Evolutionary conservation across 2,888 invertebrate genomes (phyloP).

Genomic region (Adineta ricciae): DNA sequence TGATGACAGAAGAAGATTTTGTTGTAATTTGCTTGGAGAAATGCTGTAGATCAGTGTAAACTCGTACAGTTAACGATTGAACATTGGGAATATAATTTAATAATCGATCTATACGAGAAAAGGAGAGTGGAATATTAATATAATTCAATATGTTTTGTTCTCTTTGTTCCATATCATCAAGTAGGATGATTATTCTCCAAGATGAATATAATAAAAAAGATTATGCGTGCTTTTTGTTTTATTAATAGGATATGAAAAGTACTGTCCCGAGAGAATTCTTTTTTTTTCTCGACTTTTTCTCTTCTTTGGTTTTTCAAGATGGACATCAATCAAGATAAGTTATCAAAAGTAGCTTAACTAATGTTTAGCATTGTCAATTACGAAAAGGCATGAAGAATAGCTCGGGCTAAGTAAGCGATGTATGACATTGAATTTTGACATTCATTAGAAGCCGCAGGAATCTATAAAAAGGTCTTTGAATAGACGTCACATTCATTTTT

Average conservation of each 20-base stretch:
- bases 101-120: not conserved
- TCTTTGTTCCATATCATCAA: not conserved
- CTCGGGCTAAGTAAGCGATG: not conserved
- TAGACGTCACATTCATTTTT: not conserved
- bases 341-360: not conserved
- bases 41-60: not conserved
- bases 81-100: not conserved
- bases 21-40: not conserved
- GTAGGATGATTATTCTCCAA: not conserved
- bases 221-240: not conserved
- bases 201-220: not conserved
- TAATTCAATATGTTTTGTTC: not conserved
- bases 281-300: not conserved
- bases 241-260: not conserved
- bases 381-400: not conserved
- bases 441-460: not conserved
- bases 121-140: not conserved
- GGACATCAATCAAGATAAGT: not conserved
- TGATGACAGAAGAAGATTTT: not conserved
- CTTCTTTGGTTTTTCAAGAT: not conserved
- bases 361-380: not conserved
- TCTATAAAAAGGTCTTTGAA: not conserved
- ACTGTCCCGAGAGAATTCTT: not conserved
- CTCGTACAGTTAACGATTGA: not conserved
- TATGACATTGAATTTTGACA: not conserved